Evolutionary conservation across 2,888 invertebrate species (phyloP), one percentile per base, ranked within the genome.

Genomic region (Hetaerina titia): DNA sequence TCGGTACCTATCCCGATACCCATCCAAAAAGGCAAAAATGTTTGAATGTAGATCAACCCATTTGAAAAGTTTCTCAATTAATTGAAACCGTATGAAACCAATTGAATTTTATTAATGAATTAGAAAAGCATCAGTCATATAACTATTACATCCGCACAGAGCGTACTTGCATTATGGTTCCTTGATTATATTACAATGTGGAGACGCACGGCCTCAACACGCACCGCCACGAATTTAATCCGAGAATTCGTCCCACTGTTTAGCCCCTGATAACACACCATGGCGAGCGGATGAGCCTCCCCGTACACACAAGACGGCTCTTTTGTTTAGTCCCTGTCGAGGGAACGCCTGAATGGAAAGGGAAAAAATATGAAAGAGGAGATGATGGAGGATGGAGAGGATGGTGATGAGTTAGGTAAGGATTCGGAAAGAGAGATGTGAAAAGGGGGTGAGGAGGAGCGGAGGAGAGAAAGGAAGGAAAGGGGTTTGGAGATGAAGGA

Each of bases 241-340:
- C 81, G 81, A 81, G 31, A 81, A 81, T 81, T 81, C 31, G 81
- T n/a, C 69, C n/a, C 69, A n/a, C 69, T 9, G n/a, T 69, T 69
- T 69, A 31, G 81, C 13, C 11, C 31, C 25, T 15, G 81, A 81
- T 31, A 81, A 81, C 81, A 25, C 31, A 81, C 25, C 31, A 8
- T 81, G 81, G 81, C 25, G 25, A 81, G 13, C 25, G 81, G 81
- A 31, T 81, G 81, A 31, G 69, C 69, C 69, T 69, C n/a, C 81
- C 81, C 31, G n/a, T 15, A 4, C 17, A 31, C 81, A 31, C 31
- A 15, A 81, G 31, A 81, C 81, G 31, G 13, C 9, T 11, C 13
- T 81, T 81, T 31, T 81, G 31, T 81, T 81, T 31, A 25, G 25
- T 31, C 81, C 81, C 4, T n/a, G 8, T 81, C 25, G 25, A 25